These are phyloP conservation scores for Euura lappo DNA, from an alignment of 1,140 invertebrate species.

Conservation along the genomic window DNA sequence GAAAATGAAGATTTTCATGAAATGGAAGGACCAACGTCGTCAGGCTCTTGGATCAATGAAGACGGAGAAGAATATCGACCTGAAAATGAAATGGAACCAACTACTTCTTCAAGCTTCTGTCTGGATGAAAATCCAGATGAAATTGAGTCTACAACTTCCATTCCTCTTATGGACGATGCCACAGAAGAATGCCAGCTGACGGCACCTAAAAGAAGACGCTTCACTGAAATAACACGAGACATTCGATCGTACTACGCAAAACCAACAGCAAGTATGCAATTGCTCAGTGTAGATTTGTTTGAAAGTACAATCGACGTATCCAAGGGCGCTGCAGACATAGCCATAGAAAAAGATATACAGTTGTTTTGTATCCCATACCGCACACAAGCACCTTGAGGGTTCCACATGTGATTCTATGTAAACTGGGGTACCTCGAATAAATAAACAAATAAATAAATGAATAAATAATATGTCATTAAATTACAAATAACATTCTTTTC, in stretches of 20 bases:
- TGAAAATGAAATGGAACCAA: too few species aligned
- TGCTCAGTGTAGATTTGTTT: constrained; percentile 22
- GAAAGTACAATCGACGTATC: constrained; percentile 22
- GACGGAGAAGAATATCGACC: too few species aligned
- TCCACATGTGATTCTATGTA: too few species aligned
- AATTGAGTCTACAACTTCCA: constrained; percentile 17
- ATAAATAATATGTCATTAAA: too few species aligned
- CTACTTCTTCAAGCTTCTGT: too few species aligned
- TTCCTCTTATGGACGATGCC: constrained; percentile 9
- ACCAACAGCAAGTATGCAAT: constrained; percentile 19
- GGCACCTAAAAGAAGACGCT: constrained; percentile 30
- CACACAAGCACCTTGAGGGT: too few species aligned
- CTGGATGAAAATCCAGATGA: too few species aligned
- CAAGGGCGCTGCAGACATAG: constrained; percentile 28
- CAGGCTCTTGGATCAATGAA: too few species aligned
- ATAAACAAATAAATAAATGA: too few species aligned
- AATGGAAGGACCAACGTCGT: background rate
- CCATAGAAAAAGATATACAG: constrained; percentile 40
- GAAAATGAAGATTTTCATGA: constrained; percentile 11
- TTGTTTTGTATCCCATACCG: too few species aligned
- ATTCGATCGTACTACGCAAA: constrained; percentile 28
- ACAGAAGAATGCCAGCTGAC: constrained; percentile 8
- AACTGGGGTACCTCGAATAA: too few species aligned
- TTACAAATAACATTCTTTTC: too few species aligned
- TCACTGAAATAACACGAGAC: constrained; percentile 30